Base-by-base conservation (phyloP, 2,888 invertebrate genomes). In the Corythucha ciliata region DNA sequence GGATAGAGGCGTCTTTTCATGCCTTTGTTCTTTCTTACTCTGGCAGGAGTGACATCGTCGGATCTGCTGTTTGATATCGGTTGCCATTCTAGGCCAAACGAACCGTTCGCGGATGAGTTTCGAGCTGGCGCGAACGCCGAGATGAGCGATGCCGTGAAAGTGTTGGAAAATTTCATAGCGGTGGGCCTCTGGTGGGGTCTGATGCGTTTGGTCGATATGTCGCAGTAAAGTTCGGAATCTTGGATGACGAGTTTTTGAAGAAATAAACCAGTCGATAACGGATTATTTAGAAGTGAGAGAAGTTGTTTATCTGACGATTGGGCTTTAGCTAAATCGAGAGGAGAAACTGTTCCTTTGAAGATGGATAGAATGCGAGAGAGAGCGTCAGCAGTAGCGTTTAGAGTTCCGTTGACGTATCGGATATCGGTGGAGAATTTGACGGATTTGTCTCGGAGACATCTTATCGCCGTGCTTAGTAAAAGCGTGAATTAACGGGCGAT, bases 11-110 rank as follows among this genome's bases (percentile, higher is more conserved):
- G 46, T 21, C 12, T 34, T 32, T n/a, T 46, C 46, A 24, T 46
- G 46, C 18, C 34, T 18, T 37, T 46, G 46, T 10, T 34, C 21
- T 24, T 46, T 46, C 7, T 21, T 63, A 80, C 74, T 74, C 18
- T 46, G 46, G 21, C 46, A 46, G 10, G 46, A 14, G n/a, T 21
- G 41, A 22, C 46, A 46, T 32, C 32, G 42, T n/a, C 42, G 48
- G 2, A 42, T 27, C 42, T 25, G 44, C 4, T 3, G 25, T 10
- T 21, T n/a, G 32, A 46, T 47, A 26, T 49, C 44, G 12, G 18
- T 48, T 12, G 12, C 8, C 40, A 49, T 49, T 6, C 24, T 10
- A 10, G 44, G 45, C 50, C 50, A 50, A 5, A 50, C 29, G 22
- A 46, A 50, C 4, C 44, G 41, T 20, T 27, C 32, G 16, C 22